Percentiles rank a stretch among this genome's conserved stretches.
Conservation (phyloP, 2,113 vertebrate species). For the Lepidothrix coronata region DNA sequence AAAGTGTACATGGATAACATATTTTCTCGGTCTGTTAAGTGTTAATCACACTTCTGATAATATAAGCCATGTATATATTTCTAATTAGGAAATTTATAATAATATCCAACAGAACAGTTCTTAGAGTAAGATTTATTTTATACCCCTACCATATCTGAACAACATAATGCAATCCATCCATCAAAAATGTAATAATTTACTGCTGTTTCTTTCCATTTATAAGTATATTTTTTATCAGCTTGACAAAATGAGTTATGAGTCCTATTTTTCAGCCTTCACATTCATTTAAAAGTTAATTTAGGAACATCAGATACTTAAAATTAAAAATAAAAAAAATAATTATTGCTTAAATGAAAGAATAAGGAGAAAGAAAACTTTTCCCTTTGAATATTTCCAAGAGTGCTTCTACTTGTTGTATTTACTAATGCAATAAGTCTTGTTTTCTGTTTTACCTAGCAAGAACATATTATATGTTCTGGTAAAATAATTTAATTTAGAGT, state of each 20-base stretch:
- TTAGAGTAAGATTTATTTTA: neutral
- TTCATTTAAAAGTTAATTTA: neutral
- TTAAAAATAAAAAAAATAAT: neutral
- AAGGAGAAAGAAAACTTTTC: neutral
- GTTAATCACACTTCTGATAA: neutral
- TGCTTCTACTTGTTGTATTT: neutral
- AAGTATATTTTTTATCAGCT: conserved; percentile 46
- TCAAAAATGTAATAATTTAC: conserved; percentile 46
- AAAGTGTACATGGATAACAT: neutral
- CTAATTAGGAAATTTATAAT: neutral
- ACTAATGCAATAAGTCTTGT: neutral
- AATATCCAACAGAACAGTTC: neutral
- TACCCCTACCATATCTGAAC: neutral
- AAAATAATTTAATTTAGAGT: neutral
- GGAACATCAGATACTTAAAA: neutral
- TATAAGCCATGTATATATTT: neutral
- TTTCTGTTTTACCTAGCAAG: neutral
- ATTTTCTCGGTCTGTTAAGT: neutral
- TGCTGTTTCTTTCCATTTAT: conserved; percentile 55
- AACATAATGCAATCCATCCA: conserved; percentile 20
- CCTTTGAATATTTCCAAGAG: neutral
- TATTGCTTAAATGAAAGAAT: neutral
- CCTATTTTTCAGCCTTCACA: conserved; percentile 3
- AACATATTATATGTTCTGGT: neutral
- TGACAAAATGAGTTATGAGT: conserved; percentile 26